Percentiles rank a stretch among this genome's conserved stretches.
phyloP scores from a whole-genome alignment of 1,140 invertebrate species.

The Ips typographus region DNA sequence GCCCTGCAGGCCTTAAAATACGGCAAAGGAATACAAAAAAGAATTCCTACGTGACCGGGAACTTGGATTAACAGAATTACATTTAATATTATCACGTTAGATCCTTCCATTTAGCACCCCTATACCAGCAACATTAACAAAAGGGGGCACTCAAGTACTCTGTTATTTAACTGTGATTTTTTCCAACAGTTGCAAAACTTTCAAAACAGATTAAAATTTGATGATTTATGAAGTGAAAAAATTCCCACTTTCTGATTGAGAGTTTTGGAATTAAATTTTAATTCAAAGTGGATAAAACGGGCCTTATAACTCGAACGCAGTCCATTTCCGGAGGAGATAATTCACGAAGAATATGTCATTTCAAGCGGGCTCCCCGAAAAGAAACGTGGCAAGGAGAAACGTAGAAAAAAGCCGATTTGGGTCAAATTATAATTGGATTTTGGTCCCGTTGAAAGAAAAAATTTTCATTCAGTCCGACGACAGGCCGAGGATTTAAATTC shows the following conservation, averaged over 20 bases:
- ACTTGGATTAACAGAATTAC: no score
- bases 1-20: no score
- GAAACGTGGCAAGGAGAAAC: not conserved
- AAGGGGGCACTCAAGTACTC: no score
- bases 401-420: slow-evolving; percentile 3
- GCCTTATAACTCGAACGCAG: slow-evolving; percentile 1
- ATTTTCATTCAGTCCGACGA: slow-evolving; percentile 3
- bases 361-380: not conserved
- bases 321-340: slow-evolving; percentile 4
- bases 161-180: no score
- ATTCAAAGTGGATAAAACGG: slow-evolving; percentile 6
- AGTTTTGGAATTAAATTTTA: slow-evolving; percentile 5
- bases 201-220: slow-evolving; percentile 1
- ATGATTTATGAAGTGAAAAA: slow-evolving; percentile 3
- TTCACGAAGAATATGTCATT: slow-evolving; percentile 8
- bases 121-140: no score
- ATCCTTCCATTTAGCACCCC: no score
- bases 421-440: slow-evolving; percentile 14
- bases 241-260: not conserved
- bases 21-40: no score
- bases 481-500: slow-evolving; percentile 7
- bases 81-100: no score
- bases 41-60: no score
- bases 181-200: not conserved
- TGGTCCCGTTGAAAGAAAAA: not conserved